Conservation (phyloP, 2,797 vertebrate species). For the Alouatta caraya region DNA sequence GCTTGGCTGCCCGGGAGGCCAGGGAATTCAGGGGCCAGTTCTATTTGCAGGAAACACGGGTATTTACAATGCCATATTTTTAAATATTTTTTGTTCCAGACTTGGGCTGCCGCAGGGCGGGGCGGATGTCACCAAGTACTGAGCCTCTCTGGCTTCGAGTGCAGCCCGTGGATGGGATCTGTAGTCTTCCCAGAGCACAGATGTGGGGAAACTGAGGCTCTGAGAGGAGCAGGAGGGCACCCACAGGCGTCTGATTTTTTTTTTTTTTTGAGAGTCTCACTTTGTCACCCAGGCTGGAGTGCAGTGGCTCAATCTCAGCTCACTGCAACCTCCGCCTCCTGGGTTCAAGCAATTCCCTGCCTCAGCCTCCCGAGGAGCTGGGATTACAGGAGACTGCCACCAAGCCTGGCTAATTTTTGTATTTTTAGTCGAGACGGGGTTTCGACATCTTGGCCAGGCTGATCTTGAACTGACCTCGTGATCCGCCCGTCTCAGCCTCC, state of each 20-base stretch:
- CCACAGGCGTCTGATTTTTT: too few relatives aligned
- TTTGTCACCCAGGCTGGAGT: neutral
- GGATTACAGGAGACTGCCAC: neutral
- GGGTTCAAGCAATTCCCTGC: neutral
- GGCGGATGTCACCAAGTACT: neutral
- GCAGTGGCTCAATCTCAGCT: neutral
- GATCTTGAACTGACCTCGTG: too few relatives aligned
- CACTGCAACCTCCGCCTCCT: neutral
- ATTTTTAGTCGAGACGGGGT: too few relatives aligned
- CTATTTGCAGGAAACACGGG: slow-evolving; percentile 15
- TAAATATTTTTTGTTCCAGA: slow-evolving; percentile 4
- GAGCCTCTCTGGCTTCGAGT: neutral
- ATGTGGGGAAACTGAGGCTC: neutral
- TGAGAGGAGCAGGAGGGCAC: neutral
- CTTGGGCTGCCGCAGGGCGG: neutral
- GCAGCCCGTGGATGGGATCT: neutral
- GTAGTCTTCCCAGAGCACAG: neutral
- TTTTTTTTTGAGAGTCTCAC: neutral
- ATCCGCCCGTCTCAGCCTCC: too few relatives aligned
- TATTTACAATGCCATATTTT: slow-evolving; percentile 62
- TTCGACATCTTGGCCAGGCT: too few relatives aligned
- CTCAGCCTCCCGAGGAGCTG: neutral
- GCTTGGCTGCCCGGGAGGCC: neutral
- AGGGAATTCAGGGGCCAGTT: neutral
- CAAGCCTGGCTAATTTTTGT: too few relatives aligned